Base-by-base conservation (phyloP, 2,113 vertebrate species). In the Thunnus thynnus region DNA sequence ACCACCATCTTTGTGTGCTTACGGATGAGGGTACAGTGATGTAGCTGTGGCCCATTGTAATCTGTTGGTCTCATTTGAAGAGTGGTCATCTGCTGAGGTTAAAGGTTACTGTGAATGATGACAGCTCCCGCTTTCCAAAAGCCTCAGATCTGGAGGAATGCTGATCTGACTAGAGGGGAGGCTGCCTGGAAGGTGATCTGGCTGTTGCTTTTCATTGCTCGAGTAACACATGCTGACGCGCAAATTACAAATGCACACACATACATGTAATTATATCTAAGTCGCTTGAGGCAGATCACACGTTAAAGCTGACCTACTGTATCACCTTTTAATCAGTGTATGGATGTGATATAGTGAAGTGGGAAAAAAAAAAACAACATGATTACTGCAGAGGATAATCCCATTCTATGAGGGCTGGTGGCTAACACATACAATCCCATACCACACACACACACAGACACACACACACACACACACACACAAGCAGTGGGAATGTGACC, bases 381-480 rank as follows among this genome's bases (percentile, higher is more conserved):
- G 81, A 90, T 91, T 84, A 81, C 70, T 79, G 80, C 56, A 17
- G 50, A 69, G 76, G 62, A 88, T 92, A 87, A 90, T 85, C 82
- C 67, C 17, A 67, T 76, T 84, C 72, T 83, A 67, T 76, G 51
- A 72, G 63, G 54, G 50, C 71, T 70, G 62, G 2, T 52, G 68
- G 50, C 64, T 62, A 56, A 88, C 50, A 63, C 57, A 68, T 25
- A 72, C 60, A 72, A 46, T 65, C 60, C 14, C 22, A 62, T 32
- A 66, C 10, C 36, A 82, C 71, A 88, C 50, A 63, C 57, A 71
- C 20, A 72, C 60, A 72, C 22, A n/a, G n/a, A 62, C 32, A 70
- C 10, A 13, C 22, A 48, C 63, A 60, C 10, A 55, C 50, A 25
- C 22, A 44, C 55, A 60, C 22, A 60, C 41, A n/a, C 36, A 82